Base-by-base conservation (phyloP, 2,888 invertebrate species). In the Drosophila meridionalis region DNA sequence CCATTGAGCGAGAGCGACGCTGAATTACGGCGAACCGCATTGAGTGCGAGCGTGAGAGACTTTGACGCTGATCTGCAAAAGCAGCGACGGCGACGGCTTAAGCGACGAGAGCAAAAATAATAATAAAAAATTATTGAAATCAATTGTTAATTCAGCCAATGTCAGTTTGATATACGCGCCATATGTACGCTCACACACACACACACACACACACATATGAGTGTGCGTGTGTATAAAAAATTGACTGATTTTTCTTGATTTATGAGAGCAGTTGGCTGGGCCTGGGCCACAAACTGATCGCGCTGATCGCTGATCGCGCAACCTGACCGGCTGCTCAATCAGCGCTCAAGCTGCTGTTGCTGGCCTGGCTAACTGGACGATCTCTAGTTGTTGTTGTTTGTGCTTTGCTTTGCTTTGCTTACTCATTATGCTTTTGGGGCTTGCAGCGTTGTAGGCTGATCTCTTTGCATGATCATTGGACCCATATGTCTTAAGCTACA, bases 121-220 rank as follows among this genome's bases (percentile, higher is more conserved):
- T 89, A 88, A 84, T 84, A 84, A 84, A 83, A 90, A 88, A 90
- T 87, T 87, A 90, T 90, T 90, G 83, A 87, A 87, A 87, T 90
- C 89, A 90, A 87, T 87, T 87, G 86, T 90, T 87, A 90, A 90
- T 90, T 90, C 90, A 90, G 89, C 75, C 90, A 83, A 86, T 89
- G 87, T 86, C 83, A 83, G 89, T 87, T 83, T 89, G 84, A 87
- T 87, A 78, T 66, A 82, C 71, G 74, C 75, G 59, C 66, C 69
- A 47, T 72, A 64, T 69, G 57, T 53, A 69, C 71, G 55, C 42
- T 56, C 50, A 40, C 47, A 61, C 59, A 57, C 7, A 11, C 11
- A 20, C 7, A 11, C 11, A 20, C 30, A 30, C 42, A 40, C 6
- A 40, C 3, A n/a, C 6, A 7, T 42, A n/a, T 42, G 43, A 20